These are phyloP conservation scores for Monodelphis domestica DNA, from an alignment of 2,797 vertebrate genomes.

Conservation along the genomic window DNA sequence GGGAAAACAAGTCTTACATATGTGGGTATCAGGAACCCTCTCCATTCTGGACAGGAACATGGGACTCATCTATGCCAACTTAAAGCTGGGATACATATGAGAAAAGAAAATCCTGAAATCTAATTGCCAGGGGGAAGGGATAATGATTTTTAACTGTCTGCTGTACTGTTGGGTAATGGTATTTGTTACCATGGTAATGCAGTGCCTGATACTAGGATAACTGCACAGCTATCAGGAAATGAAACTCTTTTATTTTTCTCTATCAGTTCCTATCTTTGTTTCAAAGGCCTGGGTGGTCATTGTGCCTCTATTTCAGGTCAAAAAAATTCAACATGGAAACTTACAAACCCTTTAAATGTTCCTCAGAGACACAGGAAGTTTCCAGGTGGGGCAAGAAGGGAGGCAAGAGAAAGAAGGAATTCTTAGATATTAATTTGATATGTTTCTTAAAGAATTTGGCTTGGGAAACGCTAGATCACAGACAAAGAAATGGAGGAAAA, in stretches of 20 bases:
- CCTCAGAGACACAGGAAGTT: not conserved
- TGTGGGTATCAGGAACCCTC: not conserved
- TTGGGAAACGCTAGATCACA: slow-evolving; percentile 16
- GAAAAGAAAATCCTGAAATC: slow-evolving; percentile 8
- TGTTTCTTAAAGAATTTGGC: slow-evolving; percentile 23
- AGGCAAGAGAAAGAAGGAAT: not conserved
- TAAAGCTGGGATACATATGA: not conserved
- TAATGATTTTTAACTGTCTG: slow-evolving; percentile 24
- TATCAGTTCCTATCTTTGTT: slow-evolving; percentile 26
- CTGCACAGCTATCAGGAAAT: slow-evolving; percentile 6
- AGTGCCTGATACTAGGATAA: not conserved
- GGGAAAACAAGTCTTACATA: not conserved
- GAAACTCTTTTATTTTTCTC: not conserved
- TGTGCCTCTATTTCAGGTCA: not conserved
- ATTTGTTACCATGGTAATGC: not conserved
- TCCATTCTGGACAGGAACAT: not conserved
- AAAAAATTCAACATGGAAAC: not conserved
- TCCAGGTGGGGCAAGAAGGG: not conserved
- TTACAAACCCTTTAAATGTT: slow-evolving; percentile 3
- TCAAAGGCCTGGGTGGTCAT: not conserved
- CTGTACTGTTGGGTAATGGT: not conserved
- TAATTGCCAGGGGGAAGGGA: slow-evolving; percentile 8
- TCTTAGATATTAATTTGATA: not conserved
- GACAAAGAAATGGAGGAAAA: slow-evolving; percentile 6
- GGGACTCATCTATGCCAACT: not conserved